These are phyloP conservation scores for Thunnus thynnus DNA, from an alignment of 2,113 vertebrate species.

Conservation along the genomic window DNA sequence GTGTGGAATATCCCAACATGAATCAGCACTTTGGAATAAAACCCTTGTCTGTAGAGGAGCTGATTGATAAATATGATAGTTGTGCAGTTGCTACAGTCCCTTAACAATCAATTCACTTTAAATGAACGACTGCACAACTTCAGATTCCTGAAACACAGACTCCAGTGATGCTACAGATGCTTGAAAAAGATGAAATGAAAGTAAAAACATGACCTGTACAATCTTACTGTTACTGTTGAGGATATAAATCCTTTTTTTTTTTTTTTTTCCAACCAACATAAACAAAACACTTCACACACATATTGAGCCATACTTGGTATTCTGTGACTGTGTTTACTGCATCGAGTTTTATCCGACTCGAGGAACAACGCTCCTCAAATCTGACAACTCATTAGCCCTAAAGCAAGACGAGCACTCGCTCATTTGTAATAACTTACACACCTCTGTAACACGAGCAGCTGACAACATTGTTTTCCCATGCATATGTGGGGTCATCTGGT, in stretches of 20 bases:
- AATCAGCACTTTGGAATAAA: conserved; percentile 21
- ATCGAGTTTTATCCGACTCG: neutral
- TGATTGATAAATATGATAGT: neutral
- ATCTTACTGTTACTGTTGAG: conserved; percentile 9
- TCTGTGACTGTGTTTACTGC: neutral
- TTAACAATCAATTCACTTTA: neutral
- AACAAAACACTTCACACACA: conserved; percentile 30
- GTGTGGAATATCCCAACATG: too few species aligned
- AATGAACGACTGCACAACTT: neutral
- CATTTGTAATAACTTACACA: conserved; percentile 1
- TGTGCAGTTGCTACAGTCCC: conserved; percentile 14
- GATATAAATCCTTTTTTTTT: neutral
- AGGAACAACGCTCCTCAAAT: conserved; percentile 5
- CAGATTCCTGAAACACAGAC: neutral
- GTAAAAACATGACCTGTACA: neutral
- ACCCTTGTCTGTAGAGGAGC: neutral
- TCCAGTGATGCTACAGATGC: neutral
- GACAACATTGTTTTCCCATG: conserved; percentile 3
- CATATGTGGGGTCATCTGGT: conserved; percentile 44
- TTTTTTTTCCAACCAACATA: neutral
- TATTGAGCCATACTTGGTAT: neutral
- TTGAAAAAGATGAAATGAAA: conserved; percentile 16
- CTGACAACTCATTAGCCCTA: conserved; percentile 7
- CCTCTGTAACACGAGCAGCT: conserved; percentile 27
- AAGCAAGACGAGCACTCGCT: conserved; percentile 9